These are phyloP conservation scores for Semnornis frantzii DNA, from an alignment of 2,113 vertebrate species.

Conservation along the genomic window DNA sequence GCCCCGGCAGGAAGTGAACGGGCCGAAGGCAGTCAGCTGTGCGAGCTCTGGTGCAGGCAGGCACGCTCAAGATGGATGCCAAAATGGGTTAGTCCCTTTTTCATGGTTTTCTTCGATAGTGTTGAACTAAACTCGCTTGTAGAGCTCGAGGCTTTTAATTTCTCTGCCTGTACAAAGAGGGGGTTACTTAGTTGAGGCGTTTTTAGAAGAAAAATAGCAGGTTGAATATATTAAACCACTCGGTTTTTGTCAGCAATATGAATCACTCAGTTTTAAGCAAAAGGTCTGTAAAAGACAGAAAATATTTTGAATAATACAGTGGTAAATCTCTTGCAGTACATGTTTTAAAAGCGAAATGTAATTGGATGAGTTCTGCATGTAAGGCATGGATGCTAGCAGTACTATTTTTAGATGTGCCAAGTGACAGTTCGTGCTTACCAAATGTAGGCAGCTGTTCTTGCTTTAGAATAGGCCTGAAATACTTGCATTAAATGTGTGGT, in stretches of 20 bases:
- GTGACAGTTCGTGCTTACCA: constrained; percentile 78
- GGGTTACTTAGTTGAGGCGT: not conserved
- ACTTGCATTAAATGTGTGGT: constrained; percentile 6
- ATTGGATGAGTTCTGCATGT: constrained; percentile 72
- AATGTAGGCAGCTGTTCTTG: constrained; percentile 77
- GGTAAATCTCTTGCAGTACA: not conserved
- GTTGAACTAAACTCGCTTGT: rapidly evolving
- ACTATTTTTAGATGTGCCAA: constrained; percentile 89
- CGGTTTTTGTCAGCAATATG: not conserved
- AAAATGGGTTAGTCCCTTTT: constrained; percentile 81
- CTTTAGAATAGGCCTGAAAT: constrained; percentile 36
- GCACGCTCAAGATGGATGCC: constrained; percentile 89
- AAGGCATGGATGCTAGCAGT: constrained; percentile 60
- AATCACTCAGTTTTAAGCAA: not conserved
- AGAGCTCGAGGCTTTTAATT: not conserved
- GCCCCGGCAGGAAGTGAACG: constrained; percentile 73
- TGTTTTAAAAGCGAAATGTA: constrained; percentile 62
- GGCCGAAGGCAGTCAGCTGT: constrained; percentile 27
- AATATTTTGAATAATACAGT: not conserved
- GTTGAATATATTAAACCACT: not conserved
- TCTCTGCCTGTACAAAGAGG: not conserved
- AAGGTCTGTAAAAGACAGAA: not conserved
- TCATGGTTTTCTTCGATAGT: not conserved
- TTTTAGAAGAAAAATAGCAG: not conserved
- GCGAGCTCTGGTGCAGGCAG: constrained; percentile 53